Evolutionary conservation across 30 jellyfish, hydroid and myxozoan genomes (phyloP), one percentile per base, ranked within the genome.

Genomic region (Hydractinia echinata): DNA sequence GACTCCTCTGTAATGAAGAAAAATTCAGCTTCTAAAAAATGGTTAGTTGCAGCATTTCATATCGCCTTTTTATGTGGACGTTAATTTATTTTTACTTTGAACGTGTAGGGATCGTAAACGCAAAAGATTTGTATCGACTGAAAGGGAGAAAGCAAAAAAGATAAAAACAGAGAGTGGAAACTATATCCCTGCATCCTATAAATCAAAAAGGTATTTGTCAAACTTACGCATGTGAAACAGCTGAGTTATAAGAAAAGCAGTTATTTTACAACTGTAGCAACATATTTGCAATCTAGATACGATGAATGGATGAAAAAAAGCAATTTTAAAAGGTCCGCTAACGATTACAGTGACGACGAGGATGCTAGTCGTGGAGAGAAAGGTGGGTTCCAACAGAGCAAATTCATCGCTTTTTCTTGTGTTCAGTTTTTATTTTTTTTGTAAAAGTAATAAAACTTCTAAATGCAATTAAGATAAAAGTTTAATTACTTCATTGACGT

Each of bases 31-130:
- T 69, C 89, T 48, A 88, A 88, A 82, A 88, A 84, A 81, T 93
- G 99, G 99, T 92, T 55, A 56, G 72, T 67, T 21, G 87, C n/a
- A 15, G 19, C n/a, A 48, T 49, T 11, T 66, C 49, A 19, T 68
- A 68, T 54, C 16, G 5, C 39, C 52, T 49, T 21, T 77, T 6
- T 67, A 16, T 58, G 69, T 6, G n/a, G 48, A 20, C 18, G 66
- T 82, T 5, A 30, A 30, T 30, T 30, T 30, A 10, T 14, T 18
- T 20, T 68, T 77, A 18, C 44, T 69, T 10, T 44, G 20, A 15
- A 51, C 77, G n/a, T 76, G 51, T n/a, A 93, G 99, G 99, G 99
- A 93, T 76, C 77, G 99, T 55, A 93, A 93, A 76, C 89, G 99
- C 44, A 93, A 93, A 86, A 80, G 79, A 61, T 93, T 87, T 68